Conservation (phyloP, 2,888 invertebrate genomes). For the Eretmocerus hayati region DNA sequence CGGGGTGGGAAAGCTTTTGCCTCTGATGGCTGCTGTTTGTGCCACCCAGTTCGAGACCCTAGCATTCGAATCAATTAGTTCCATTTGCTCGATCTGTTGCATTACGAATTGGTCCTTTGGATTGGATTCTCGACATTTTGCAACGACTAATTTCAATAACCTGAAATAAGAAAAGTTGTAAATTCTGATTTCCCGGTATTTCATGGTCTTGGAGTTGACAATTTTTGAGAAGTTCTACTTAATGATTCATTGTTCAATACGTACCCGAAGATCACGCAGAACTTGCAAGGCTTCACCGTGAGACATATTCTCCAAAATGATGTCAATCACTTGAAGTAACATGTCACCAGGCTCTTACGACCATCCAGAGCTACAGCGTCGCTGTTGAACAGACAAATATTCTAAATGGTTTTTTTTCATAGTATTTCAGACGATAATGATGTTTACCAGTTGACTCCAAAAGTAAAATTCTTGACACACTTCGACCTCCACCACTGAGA, state of each 20-base stretch:
- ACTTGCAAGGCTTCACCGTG: slow-evolving; percentile 98
- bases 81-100: slow-evolving; percentile 92
- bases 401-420: neutral
- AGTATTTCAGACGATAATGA: too few relatives aligned
- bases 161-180: too few relatives aligned
- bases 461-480: too few relatives aligned
- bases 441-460: too few relatives aligned
- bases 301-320: slow-evolving; percentile 99
- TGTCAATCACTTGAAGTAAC: slow-evolving; percentile 99
- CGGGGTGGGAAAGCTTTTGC: slow-evolving; percentile 51
- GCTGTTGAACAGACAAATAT: slow-evolving; percentile 49
- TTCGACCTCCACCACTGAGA: too few relatives aligned
- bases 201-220: too few relatives aligned
- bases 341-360: slow-evolving; percentile 99
- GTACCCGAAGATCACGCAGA: slow-evolving; percentile 84
- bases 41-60: too few relatives aligned
- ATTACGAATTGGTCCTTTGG: slow-evolving; percentile 99
- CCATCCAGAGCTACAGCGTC: slow-evolving; percentile 99
- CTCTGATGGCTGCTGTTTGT: slow-evolving; percentile 90
- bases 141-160: slow-evolving; percentile 96
- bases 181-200: too few relatives aligned
- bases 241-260: too few relatives aligned
- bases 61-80: slow-evolving; percentile 99
- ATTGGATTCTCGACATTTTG: slow-evolving; percentile 99
- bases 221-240: neutral